phyloP scores from a whole-genome alignment of 2,113 vertebrate genomes.

The Anarhynchus alexandrinus region DNA sequence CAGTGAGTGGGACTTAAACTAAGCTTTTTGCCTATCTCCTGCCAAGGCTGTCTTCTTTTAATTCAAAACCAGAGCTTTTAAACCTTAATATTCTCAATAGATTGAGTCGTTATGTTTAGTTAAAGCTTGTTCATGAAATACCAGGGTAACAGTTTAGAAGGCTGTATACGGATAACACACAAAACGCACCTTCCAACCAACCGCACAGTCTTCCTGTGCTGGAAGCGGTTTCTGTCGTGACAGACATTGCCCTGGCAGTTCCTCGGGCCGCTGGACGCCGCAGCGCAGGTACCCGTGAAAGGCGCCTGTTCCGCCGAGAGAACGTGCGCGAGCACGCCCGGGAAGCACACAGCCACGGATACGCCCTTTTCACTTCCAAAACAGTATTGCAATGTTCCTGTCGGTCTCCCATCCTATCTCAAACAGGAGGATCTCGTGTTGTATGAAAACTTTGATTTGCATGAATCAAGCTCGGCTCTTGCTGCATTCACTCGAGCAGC shows the following conservation, averaged over 20 bases:
- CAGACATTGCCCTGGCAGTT: rapidly evolving
- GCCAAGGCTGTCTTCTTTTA: not conserved
- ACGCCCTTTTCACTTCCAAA: not conserved
- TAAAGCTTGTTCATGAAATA: not conserved
- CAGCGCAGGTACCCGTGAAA: rapidly evolving
- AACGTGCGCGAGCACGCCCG: not conserved
- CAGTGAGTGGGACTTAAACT: not conserved
- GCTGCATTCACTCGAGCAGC: rapidly evolving
- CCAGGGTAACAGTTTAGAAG: not conserved
- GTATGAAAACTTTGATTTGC: not conserved
- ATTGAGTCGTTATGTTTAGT: not conserved
- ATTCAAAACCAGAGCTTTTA: not conserved
- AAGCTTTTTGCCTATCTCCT: not conserved
- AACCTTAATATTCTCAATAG: not conserved
- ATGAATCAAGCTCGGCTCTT: not conserved
- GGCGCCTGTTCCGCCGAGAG: rapidly evolving
- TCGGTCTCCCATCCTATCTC: not conserved
- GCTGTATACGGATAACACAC: not conserved
- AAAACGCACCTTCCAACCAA: not conserved
- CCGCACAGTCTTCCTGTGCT: rapidly evolving
- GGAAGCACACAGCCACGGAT: not conserved
- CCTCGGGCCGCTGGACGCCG: not conserved
- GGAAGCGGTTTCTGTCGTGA: rapidly evolving
- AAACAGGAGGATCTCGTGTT: not conserved
- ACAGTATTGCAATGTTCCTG: rapidly evolving